Evolutionary conservation across 2,113 vertebrate species (phyloP), one percentile per base, ranked within the genome.

Genomic region (Parotia lawesii): DNA sequence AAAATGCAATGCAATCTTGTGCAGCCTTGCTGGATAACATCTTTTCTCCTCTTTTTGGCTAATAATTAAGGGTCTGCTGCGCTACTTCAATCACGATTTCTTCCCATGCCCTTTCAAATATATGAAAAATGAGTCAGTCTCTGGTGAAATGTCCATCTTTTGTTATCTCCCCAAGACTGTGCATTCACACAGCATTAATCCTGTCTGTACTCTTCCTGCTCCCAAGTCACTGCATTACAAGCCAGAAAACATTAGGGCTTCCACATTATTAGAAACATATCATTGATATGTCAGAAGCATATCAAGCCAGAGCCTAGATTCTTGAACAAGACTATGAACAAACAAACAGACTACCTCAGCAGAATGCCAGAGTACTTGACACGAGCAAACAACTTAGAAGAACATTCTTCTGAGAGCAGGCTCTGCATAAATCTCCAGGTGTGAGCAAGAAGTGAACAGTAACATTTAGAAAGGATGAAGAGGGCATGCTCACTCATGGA

Each of bases 71-170:
- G 58, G 50, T 72, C 88, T 85, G 31, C 54, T 85, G 45, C 3
- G 2, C 50, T 82, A 79, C 48, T 90, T 88, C 45, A 76, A 47
- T 79, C 37, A 47, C 0, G 0, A n/a, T 67, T 92, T 79, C 67
- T 87, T 95, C 79, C 83, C 67, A 57, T 69, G 79, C 48, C 50
- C 85, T 92, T 93, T 76, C n/a, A 87, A 69, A 91, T 64, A n/a
- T 5, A 69, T n/a, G 45, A 47, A 45, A 90, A 93, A 93, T 65
- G 62, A 93, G 54, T 79, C 78, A 90, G 66, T 44, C 61, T 79
- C 60, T 14, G 8, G 60, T 88, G 73, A 70, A 65, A 83, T 2
- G 18, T 38, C 33, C 58, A 65, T 70, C 72, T 85, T 66, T 48
- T 77, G 53, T 74, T 85, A 67, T 38, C 5, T 2, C 37, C 47